Evolutionary conservation across 2,888 invertebrate species (phyloP), one percentile per base, ranked within the genome.

Genomic region (Lomographa bimaculata): DNA sequence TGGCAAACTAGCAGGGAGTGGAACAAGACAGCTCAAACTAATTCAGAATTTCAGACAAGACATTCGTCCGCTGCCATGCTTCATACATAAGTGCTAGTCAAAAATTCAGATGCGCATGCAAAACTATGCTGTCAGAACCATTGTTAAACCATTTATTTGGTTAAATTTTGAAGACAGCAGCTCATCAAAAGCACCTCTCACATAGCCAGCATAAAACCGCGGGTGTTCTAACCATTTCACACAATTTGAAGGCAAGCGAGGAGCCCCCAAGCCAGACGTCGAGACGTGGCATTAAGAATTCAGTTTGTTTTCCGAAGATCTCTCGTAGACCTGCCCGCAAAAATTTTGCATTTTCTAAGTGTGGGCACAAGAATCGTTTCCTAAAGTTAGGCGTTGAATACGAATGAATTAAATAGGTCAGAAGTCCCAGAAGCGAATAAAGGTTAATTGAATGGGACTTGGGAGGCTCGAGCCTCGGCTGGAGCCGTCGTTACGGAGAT

Each of bases 401-500:
- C 60, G 60, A 74, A 74, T 66, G 53, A 62, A 70, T 65, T 59
- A 72, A 77, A 74, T 74, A 67, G 75, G 71, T 75, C 71, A 74
- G 68, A 69, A 65, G 64, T 55, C 57, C 59, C 48, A 40, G 39
- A 63, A 38, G 47, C 50, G 60, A 57, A 60, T 60, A 62, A 78
- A 75, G 64, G 74, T 79, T 79, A 79, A 82, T 80, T 72, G 72
- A 79, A 79, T 72, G 65, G 67, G 64, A 59, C 44, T 48, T 43
- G 46, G 20, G 50, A 50, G 46, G 39, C 49, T 47, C 30, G 21
- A 16, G 53, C 61, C 54, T 35, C 33, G 40, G 28, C 28, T 18
- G 4, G 16, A 18, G 18, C 38, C 32, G 50, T 50, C 54, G 56
- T 60, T 58, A 67, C 57, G 34, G 38, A 60, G 61, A 69, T 67